Evolutionary conservation across 2,113 vertebrate genomes (phyloP), one percentile per base, ranked within the genome.

Genomic region (Epinephelus lanceolatus): DNA sequence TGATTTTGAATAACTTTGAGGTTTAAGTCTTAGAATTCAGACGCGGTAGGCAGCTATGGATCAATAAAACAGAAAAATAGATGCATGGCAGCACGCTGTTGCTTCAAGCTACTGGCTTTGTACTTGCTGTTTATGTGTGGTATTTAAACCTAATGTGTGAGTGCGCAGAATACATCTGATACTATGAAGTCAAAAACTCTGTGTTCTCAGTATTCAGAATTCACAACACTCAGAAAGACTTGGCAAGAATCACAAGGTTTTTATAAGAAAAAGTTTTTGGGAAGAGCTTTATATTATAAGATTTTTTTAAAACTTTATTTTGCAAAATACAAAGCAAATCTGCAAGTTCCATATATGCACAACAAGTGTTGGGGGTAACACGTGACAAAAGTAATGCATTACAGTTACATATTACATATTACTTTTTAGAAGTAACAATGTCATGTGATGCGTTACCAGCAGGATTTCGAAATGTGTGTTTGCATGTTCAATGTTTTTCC

Each of bases 1-100:
- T n/a, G 49, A 18, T 68, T 76, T n/a, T 51, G 62, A 55, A 53
- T 13, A 49, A 27, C 23, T 49, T 47, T 51, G 8, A 49, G 23
- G 42, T 61, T 23, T 56, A 1, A 63, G 27, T 27, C 42, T 51
- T 1, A 25, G 71, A 61, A 59, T 78, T 71, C 62, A 75, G 33
- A 42, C 13, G 3, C 21, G 15, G 30, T 59, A 27, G 60, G 40
- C 42, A 55, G 19, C 37, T 52, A 13, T 33, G 33, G 61, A 78
- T 69, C 76, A 61, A 65, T 68, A 62, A 68, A 37, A 65, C 7
- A 7, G 23, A 67, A 52, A 68, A 78, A 61, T n/a, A 55, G 49
- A 65, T 19, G 42, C 33, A 53, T 11, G 10, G 40, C 78, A 68
- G 68, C 55, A 30, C 25, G 30, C 12, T 37, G 2, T 18, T 23